These are phyloP conservation scores for Temnothorax ravouxi DNA, from an alignment of 2,888 invertebrate genomes.

Conservation along the genomic window DNA sequence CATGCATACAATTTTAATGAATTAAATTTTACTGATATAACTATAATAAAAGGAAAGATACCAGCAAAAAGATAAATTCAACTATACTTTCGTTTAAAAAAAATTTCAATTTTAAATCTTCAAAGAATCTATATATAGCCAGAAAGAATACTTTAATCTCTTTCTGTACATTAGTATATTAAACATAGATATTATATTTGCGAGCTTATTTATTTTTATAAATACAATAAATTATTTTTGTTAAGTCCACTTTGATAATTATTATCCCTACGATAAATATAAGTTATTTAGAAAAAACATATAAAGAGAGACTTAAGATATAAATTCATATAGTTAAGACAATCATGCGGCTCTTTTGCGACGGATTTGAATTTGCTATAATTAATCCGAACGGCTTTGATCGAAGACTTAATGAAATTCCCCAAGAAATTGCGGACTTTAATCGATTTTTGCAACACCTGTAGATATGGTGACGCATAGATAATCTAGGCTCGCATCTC, in stretches of 20 bases:
- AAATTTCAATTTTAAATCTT: neutral
- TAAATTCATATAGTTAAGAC: neutral
- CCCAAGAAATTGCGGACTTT: slow-evolving; percentile 1
- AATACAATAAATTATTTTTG: neutral
- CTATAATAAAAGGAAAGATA: neutral
- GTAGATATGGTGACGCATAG: neutral
- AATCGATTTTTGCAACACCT: slow-evolving; percentile 53
- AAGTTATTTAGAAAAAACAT: neutral
- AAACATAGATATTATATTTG: neutral
- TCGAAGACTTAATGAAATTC: slow-evolving; percentile 38
- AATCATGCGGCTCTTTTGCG: neutral
- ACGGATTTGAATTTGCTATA: slow-evolving; percentile 28
- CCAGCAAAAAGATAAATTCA: neutral
- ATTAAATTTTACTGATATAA: neutral
- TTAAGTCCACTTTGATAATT: neutral
- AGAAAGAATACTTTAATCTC: neutral
- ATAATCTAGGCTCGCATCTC: neutral
- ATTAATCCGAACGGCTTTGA: slow-evolving; percentile 46
- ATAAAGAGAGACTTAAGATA: neutral
- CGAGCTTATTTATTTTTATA: neutral
- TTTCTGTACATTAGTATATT: neutral
- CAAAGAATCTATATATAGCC: neutral
- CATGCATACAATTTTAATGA: neutral
- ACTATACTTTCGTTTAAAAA: neutral
- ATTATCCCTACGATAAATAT: neutral